Evolutionary conservation across 1,140 invertebrate genomes (phyloP).

Genomic region (Rhopalosiphum padi): DNA sequence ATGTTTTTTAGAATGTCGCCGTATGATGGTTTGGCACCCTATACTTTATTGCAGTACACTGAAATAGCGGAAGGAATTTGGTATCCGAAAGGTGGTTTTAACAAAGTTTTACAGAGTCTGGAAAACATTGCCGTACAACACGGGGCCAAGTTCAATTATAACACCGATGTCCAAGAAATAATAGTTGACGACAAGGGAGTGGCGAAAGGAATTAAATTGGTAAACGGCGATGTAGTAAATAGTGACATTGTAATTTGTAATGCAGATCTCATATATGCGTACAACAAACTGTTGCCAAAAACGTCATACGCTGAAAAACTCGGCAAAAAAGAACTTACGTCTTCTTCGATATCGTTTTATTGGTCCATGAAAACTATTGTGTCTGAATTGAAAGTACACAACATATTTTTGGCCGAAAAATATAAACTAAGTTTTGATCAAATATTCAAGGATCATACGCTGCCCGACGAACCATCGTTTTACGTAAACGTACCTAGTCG

Average conservation of each 20-base stretch:
- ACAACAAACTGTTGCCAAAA: conserved; percentile 49
- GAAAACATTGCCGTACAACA: conserved; percentile 1
- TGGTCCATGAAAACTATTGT: conserved; percentile 27
- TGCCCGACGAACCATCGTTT: conserved; percentile 46
- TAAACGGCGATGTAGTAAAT: conserved; percentile 26
- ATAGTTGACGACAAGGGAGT: conserved; percentile 8
- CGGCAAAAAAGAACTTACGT: conserved; percentile 35
- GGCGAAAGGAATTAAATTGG: conserved; percentile 32
- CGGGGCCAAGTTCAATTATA: conserved; percentile 42
- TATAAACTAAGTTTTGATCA: conserved; percentile 45
- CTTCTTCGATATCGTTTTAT: conserved; percentile 45
- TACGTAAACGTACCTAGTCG: conserved; percentile 48
- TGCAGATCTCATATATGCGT: conserved; percentile 47
- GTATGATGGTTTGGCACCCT: conserved; percentile 34
- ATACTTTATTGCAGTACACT: conserved; percentile 39
- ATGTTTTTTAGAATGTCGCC: conserved; percentile 45
- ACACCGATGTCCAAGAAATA: conserved; percentile 35
- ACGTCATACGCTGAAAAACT: conserved; percentile 22
- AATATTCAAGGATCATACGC: conserved; percentile 43
- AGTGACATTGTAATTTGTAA: conserved; percentile 51
- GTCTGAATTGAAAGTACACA: conserved; percentile 1
- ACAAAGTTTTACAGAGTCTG: conserved; percentile 25
- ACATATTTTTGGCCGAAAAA: conserved; percentile 42
- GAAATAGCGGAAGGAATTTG: conserved; percentile 48
- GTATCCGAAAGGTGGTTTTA: conserved; percentile 52